Conservation (phyloP, 2,888 invertebrate species). For the Apoderus coryli region DNA sequence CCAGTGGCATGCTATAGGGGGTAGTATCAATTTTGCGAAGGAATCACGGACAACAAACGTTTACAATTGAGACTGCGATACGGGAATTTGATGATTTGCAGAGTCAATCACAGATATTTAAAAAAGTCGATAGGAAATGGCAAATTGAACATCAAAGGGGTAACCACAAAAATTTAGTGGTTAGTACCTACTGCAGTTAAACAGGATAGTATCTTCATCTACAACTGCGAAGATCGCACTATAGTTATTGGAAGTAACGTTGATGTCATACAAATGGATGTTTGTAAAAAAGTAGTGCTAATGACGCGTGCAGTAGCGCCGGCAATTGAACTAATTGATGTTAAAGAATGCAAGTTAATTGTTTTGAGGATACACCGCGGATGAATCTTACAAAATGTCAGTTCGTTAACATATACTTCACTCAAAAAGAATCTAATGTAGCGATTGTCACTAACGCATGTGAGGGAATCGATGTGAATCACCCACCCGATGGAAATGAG, state of each 20-base stretch:
- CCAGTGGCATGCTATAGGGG: conserved; percentile 17
- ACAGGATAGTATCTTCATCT: conserved; percentile 10
- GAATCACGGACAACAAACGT: conserved; percentile 4
- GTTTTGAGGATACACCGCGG: conserved; percentile 10
- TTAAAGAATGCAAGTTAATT: conserved; percentile 10
- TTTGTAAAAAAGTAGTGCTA: conserved; percentile 11
- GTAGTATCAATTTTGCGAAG: conserved; percentile 14
- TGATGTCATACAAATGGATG: conserved; percentile 11
- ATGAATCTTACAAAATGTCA: conserved; percentile 8
- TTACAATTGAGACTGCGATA: background rate
- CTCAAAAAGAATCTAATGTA: conserved; percentile 8
- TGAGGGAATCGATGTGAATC: conserved; percentile 8
- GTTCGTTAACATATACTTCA: conserved; percentile 10
- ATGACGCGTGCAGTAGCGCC: conserved; percentile 9
- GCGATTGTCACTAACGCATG: conserved; percentile 9
- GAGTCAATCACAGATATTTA: too few species aligned
- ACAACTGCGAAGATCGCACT: conserved; percentile 12
- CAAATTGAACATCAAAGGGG: conserved; percentile 3
- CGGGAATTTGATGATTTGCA: too few species aligned
- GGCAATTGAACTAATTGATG: conserved; percentile 9
- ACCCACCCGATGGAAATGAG: conserved; percentile 10
- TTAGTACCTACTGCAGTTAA: conserved; percentile 9
- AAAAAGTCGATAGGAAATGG: conserved; percentile 8
- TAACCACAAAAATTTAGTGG: conserved; percentile 9
- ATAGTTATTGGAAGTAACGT: conserved; percentile 12